Percentiles rank a stretch among this genome's conserved stretches.
Conservation (phyloP, 1,140 invertebrate species). For the Drosophila sechellia region DNA sequence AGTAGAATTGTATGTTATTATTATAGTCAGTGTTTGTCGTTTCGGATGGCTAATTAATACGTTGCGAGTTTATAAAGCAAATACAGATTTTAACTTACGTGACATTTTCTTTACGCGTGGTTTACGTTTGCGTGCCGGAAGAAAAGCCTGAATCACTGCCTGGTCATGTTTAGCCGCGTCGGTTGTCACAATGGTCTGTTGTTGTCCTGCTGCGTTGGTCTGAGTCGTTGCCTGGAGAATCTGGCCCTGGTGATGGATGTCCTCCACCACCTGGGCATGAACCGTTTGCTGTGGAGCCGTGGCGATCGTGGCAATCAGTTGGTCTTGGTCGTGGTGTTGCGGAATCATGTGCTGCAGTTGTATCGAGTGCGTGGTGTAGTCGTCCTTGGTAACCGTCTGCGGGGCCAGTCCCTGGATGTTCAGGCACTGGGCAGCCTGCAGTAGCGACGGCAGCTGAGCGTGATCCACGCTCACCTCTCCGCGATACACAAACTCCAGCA, state of each 20-base stretch:
- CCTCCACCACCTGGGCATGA: slow-evolving; percentile 83
- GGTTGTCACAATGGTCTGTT: slow-evolving; percentile 77
- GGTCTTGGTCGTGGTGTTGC: slow-evolving; percentile 84
- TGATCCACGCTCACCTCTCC: slow-evolving; percentile 88
- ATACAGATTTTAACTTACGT: slow-evolving; percentile 56
- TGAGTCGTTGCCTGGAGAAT: slow-evolving; percentile 79
- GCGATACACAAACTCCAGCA: slow-evolving; percentile 88
- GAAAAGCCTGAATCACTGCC: slow-evolving; percentile 84
- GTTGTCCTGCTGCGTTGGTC: slow-evolving; percentile 75
- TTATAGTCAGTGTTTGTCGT: no score
- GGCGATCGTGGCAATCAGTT: slow-evolving; percentile 80
- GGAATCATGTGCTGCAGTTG: slow-evolving; percentile 85
- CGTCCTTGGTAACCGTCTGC: slow-evolving; percentile 84
- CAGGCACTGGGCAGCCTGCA: slow-evolving; percentile 88
- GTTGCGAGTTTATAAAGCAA: not conserved
- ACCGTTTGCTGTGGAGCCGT: slow-evolving; percentile 83
- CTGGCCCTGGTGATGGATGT: slow-evolving; percentile 81
- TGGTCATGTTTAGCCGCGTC: slow-evolving; percentile 82
- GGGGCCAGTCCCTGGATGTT: slow-evolving; percentile 87
- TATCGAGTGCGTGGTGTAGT: slow-evolving; percentile 85
- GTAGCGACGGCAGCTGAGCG: slow-evolving; percentile 87
- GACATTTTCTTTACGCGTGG: slow-evolving; percentile 82
- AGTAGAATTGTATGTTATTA: not conserved
- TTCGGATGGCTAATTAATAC: no score
- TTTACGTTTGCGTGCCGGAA: slow-evolving; percentile 85